These are phyloP conservation scores for Vicugna pacos DNA, from an alignment of 2,113 vertebrate genomes.

Conservation along the genomic window DNA sequence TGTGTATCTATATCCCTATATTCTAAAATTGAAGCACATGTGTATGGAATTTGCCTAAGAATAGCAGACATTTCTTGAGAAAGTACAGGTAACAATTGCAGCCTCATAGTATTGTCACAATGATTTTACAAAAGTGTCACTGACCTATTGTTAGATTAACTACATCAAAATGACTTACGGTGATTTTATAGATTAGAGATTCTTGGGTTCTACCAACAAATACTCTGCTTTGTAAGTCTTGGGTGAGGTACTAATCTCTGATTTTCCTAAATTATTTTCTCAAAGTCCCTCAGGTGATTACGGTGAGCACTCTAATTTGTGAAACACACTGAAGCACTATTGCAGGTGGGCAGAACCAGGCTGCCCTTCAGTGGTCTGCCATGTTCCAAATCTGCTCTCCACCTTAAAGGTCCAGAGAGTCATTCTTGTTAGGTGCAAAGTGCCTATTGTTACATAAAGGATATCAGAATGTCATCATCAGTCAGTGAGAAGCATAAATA, in stretches of 20 bases:
- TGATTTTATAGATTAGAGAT: background rate
- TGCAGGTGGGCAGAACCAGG: background rate
- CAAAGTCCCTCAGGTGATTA: background rate
- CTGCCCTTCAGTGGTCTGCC: background rate
- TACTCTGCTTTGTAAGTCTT: background rate
- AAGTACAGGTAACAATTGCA: background rate
- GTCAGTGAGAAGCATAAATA: background rate
- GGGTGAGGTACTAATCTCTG: background rate
- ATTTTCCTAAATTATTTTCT: constrained; percentile 8
- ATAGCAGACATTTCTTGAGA: background rate
- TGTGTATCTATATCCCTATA: background rate
- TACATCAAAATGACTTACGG: background rate
- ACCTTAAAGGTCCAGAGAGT: background rate
- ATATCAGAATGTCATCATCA: background rate
- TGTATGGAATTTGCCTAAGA: background rate
- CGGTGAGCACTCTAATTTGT: background rate
- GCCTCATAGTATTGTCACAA: background rate
- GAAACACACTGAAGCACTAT: background rate
- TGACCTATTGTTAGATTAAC: background rate
- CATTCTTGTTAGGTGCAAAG: background rate
- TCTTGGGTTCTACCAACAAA: background rate
- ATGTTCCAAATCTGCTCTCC: background rate
- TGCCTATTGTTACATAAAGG: background rate
- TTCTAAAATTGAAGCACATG: background rate
- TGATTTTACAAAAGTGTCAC: background rate